Conservation (phyloP, 2,113 vertebrate genomes). For the Coptodon rendalli region DNA sequence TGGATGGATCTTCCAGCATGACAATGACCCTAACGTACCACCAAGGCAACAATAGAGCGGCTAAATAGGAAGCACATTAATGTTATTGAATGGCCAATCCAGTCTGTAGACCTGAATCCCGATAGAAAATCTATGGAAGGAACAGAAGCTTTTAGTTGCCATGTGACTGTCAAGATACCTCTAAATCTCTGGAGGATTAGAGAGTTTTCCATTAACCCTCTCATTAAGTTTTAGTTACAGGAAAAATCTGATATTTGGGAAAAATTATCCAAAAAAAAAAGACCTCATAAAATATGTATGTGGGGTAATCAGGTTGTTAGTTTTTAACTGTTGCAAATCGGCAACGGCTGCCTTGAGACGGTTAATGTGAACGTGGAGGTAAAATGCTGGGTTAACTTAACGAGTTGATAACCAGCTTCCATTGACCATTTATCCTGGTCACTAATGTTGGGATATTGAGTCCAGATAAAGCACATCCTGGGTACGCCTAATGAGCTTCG, state of each 20-base stretch:
- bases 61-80: background rate
- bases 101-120: background rate
- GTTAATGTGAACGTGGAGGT: background rate
- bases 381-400: background rate
- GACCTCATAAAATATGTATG: too few relatives aligned
- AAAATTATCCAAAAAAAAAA: too few relatives aligned
- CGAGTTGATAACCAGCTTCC: background rate
- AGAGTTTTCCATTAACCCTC: background rate
- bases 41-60: fast-evolving
- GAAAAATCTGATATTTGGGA: too few relatives aligned
- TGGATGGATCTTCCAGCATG: background rate
- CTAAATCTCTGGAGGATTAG: background rate
- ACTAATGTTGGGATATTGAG: background rate
- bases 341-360: too few relatives aligned
- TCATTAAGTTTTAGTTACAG: too few relatives aligned
- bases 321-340: too few relatives aligned
- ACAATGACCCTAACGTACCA: background rate
- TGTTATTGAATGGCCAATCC: background rate
- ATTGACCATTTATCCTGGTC: background rate
- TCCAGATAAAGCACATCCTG: background rate
- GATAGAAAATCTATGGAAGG: background rate
- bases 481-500: background rate
- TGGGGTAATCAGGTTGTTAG: too few relatives aligned
- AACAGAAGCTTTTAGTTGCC: background rate
- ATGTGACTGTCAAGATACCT: background rate